Evolutionary conservation across 1,140 invertebrate species (phyloP).

Genomic region (Watersipora subatra): DNA sequence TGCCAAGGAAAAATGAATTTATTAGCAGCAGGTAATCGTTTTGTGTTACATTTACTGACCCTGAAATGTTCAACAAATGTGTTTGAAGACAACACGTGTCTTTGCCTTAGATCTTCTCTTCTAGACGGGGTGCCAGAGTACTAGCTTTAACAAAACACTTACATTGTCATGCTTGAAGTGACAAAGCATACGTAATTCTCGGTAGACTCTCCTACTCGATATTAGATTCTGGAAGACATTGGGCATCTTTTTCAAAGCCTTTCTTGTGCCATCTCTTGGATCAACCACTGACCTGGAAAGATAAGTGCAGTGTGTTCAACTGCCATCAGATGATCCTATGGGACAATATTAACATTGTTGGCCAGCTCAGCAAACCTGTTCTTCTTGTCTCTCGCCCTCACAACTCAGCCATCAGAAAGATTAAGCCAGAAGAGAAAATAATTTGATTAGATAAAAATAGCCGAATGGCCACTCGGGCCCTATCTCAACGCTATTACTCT

Average conservation of each 20-base stretch:
- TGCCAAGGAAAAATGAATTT: no score
- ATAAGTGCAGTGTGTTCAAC: constrained; percentile 8
- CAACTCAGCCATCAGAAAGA: not conserved
- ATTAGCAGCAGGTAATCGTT: no score
- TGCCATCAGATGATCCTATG: constrained; percentile 9
- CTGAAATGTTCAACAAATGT: no score
- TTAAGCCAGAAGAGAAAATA: not conserved
- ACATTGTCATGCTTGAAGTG: constrained; percentile 99
- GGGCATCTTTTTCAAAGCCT: constrained; percentile 97
- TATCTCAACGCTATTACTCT: no score
- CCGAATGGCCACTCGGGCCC: not conserved
- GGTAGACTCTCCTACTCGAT: constrained; percentile 91
- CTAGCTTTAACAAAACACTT: no score
- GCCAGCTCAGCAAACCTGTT: not conserved
- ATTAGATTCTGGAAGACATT: constrained; percentile 99
- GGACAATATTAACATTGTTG: constrained; percentile 4
- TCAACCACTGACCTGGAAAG: constrained; percentile 90
- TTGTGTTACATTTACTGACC: no score
- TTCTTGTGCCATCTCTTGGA: constrained; percentile 89
- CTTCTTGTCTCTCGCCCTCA: not conserved
- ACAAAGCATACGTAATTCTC: constrained; percentile 96
- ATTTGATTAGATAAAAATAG: not conserved
- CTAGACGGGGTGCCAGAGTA: no score
- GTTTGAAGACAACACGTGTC: no score
- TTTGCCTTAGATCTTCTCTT: no score